These are phyloP conservation scores for Porites rus DNA, from an alignment of 92 coral and sea anemone species.

Conservation along the genomic window DNA sequence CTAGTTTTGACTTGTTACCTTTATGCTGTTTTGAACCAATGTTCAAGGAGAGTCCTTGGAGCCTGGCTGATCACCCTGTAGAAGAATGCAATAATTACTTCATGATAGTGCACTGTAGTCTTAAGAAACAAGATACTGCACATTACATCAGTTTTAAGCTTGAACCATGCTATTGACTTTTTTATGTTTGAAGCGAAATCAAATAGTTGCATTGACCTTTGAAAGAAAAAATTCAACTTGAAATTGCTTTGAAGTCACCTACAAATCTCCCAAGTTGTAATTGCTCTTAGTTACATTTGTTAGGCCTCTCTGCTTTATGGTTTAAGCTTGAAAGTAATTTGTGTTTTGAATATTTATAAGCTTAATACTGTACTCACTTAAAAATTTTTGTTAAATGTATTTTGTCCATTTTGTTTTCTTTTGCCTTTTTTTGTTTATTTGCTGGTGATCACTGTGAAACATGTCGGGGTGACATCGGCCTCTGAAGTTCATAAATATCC, in stretches of 20 bases:
- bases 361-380: background rate
- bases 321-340: conserved; percentile 20
- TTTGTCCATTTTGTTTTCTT: conserved; percentile 67
- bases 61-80: background rate
- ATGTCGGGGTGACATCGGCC: conserved; percentile 99
- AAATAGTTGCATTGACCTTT: too few species aligned
- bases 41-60: background rate
- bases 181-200: background rate
- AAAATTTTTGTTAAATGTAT: conserved; percentile 59
- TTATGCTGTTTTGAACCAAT: too few species aligned
- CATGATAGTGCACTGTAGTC: background rate
- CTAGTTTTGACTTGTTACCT: too few species aligned
- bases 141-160: background rate
- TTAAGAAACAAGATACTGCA: background rate
- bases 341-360: too few species aligned
- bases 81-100: background rate
- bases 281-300: background rate
- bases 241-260: background rate
- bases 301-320: background rate
- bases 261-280: background rate
- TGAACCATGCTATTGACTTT: background rate
- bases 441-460: conserved; percentile 99
- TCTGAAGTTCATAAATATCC: conserved; percentile 94
- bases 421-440: conserved; percentile 75
- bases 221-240: background rate